These are phyloP conservation scores for rat (Rattus norvegicus) DNA, from an alignment of 2,113 vertebrate species.

Conservation along the genomic window GRCr8 NC_086039.1:115570501-115571000, in stretches of 20 bases:
- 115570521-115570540: not conserved
- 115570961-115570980: not conserved
- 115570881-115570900: not conserved
- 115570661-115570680: not conserved
- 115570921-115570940: not conserved
- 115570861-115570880: not conserved
- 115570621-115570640: not conserved
- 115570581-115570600: not conserved
- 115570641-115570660: not conserved
- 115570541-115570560: not conserved
- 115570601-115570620: not conserved
- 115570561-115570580: not conserved
- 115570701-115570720: not conserved
- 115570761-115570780: not conserved
- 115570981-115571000: not conserved
- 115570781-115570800: not conserved
- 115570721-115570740: not conserved
- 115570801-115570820: not conserved
- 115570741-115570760: not conserved
- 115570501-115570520: not conserved
- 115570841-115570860: too few relatives aligned
- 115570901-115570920: not conserved
- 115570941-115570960: not conserved
- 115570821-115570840: not conserved
- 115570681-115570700: not conserved